Percentiles rank a stretch among this genome's conserved stretches.
These are phyloP conservation scores for Ischnura elegans DNA, from an alignment of 2,888 invertebrate genomes.

Conservation along the genomic window DNA sequence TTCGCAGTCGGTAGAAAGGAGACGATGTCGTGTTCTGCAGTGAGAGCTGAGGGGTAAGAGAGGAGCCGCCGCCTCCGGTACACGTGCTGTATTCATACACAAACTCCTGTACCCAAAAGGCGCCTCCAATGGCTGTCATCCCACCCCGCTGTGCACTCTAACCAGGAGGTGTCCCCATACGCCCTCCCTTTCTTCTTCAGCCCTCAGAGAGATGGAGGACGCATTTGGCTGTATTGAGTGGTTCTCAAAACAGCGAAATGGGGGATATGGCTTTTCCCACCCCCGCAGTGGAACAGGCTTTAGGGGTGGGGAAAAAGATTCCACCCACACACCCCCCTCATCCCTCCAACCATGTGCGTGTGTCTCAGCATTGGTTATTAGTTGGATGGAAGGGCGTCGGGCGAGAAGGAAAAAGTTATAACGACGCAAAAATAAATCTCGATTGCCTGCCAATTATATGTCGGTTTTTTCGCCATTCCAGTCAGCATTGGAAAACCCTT, in stretches of 20 bases:
- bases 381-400: too few species aligned
- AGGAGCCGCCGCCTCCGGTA: neutral
- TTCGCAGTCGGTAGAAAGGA: constrained; percentile 2
- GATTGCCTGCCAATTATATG: too few species aligned
- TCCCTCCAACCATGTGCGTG: too few species aligned
- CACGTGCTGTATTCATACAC: constrained; percentile 33
- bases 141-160: neutral
- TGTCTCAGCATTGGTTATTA: too few species aligned
- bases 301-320: neutral
- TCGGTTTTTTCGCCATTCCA: too few species aligned
- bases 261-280: constrained; percentile 28
- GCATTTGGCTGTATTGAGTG: constrained; percentile 55
- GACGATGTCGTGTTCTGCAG: neutral
- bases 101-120: neutral
- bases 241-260: constrained; percentile 39
- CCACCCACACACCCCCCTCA: too few species aligned
- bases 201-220: neutral
- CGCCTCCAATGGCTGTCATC: neutral
- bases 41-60: neutral
- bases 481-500: too few species aligned
- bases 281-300: neutral
- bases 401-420: too few species aligned
- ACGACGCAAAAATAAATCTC: too few species aligned
- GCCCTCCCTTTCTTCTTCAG: neutral
- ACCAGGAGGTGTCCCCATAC: neutral